These are phyloP conservation scores for Drosophila navojoa DNA, from an alignment of 1,140 invertebrate species.

Conservation along the genomic window DNA sequence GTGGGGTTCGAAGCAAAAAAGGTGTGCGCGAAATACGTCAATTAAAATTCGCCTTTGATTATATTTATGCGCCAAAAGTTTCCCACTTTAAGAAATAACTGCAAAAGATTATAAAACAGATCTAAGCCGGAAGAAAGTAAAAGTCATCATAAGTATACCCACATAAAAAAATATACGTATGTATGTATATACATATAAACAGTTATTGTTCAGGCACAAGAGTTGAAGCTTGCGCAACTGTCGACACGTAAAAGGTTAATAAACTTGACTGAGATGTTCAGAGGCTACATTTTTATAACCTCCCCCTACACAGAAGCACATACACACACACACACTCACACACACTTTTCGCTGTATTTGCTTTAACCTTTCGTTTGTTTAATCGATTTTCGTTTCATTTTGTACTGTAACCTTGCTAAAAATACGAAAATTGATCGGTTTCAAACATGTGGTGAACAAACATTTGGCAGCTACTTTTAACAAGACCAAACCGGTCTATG, in stretches of 20 bases:
- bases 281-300: conserved; percentile 26
- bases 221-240: conserved; percentile 37
- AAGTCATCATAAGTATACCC: conserved; percentile 37
- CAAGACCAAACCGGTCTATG: conserved; percentile 38
- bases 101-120: conserved; percentile 8
- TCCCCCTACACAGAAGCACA: conserved; percentile 1
- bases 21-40: conserved; percentile 1
- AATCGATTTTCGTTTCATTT: conserved; percentile 60
- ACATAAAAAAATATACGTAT: background rate
- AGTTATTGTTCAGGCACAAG: conserved; percentile 16
- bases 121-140: conserved; percentile 61
- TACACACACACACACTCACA: conserved; percentile 3
- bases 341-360: conserved; percentile 25
- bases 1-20: too few relatives aligned
- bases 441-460: conserved; percentile 51
- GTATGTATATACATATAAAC: background rate
- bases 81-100: conserved; percentile 5
- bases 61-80: conserved; percentile 12
- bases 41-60: background rate
- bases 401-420: conserved; percentile 68
- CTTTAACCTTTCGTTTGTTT: conserved; percentile 79
- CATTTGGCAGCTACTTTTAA: conserved; percentile 42
- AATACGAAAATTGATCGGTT: conserved; percentile 53
- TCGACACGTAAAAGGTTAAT: conserved; percentile 61
- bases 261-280: conserved; percentile 51